Conservation (phyloP, 2,113 vertebrate species). For the Bubalus kerabau region DNA sequence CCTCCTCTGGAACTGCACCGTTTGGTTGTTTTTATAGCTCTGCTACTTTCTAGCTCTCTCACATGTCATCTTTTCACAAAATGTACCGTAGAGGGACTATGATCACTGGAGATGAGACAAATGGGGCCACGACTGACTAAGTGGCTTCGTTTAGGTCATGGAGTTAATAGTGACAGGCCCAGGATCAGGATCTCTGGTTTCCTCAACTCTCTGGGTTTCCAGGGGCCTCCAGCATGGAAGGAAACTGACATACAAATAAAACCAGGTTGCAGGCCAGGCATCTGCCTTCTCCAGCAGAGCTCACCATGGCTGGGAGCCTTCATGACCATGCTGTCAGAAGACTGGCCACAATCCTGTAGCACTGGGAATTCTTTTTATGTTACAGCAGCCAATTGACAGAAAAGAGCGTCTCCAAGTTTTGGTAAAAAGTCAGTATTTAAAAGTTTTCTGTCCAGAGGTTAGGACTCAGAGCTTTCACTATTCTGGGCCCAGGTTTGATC, state of each 20-base stretch:
- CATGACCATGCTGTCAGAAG: neutral
- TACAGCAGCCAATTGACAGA: neutral
- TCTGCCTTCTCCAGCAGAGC: neutral
- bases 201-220: neutral
- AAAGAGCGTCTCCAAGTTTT: neutral
- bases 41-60: neutral
- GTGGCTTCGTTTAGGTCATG: neutral
- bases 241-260: neutral
- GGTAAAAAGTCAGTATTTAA: neutral
- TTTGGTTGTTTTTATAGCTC: neutral
- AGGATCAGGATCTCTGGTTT: neutral
- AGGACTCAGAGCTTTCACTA: neutral
- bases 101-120: neutral
- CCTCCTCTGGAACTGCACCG: neutral
- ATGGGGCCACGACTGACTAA: neutral
- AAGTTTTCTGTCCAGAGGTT: neutral
- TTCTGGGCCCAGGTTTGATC: neutral
- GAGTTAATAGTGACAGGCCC: neutral
- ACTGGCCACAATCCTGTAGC: accelerated
- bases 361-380: neutral
- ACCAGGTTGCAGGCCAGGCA: neutral
- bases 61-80: neutral
- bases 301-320: neutral
- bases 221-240: neutral
- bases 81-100: neutral